Percentiles rank a stretch among this genome's conserved stretches.
Conservation (phyloP, 2,888 invertebrate species). For the Alsophila aescularia region DNA sequence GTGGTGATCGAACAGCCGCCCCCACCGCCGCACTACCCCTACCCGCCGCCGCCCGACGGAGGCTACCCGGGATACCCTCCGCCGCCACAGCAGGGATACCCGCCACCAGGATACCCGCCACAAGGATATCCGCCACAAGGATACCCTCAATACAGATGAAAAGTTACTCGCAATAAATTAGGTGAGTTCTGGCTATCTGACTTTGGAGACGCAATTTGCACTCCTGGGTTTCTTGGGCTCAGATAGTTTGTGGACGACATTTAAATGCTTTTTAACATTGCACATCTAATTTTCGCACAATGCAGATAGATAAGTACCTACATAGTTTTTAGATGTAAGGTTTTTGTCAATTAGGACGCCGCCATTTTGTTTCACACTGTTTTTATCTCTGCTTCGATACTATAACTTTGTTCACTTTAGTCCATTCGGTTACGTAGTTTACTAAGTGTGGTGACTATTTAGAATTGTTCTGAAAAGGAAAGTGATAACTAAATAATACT, state of each 20-base stretch:
- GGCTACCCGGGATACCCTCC: conserved; percentile 53
- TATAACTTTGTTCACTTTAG: conserved; percentile 1
- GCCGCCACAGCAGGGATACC: conserved; percentile 40
- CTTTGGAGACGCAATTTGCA: background rate
- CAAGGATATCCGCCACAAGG: conserved; percentile 50
- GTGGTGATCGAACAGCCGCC: conserved; percentile 59
- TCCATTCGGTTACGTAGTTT: no score
- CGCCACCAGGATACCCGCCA: conserved; percentile 37
- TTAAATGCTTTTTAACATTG: conserved; percentile 2
- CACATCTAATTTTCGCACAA: conserved; percentile 6
- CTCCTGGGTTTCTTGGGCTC: background rate
- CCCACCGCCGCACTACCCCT: conserved; percentile 44
- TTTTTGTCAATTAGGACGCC: conserved; percentile 4
- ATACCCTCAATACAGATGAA: conserved; percentile 58
- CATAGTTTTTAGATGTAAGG: background rate
- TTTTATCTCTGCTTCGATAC: conserved; percentile 2
- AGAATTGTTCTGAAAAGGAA: conserved; percentile 3
- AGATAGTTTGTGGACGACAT: conserved; percentile 54
- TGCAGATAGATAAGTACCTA: background rate
- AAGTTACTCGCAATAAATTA: conserved; percentile 40
- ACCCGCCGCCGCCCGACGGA: conserved; percentile 53
- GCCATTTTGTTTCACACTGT: conserved; percentile 22
- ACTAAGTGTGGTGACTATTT: background rate
- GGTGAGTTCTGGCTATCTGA: conserved; percentile 43
- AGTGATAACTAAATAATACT: conserved; percentile 4